Evolutionary conservation across 1,140 invertebrate genomes (phyloP).

Genomic region (Drosophila arawakana): DNA sequence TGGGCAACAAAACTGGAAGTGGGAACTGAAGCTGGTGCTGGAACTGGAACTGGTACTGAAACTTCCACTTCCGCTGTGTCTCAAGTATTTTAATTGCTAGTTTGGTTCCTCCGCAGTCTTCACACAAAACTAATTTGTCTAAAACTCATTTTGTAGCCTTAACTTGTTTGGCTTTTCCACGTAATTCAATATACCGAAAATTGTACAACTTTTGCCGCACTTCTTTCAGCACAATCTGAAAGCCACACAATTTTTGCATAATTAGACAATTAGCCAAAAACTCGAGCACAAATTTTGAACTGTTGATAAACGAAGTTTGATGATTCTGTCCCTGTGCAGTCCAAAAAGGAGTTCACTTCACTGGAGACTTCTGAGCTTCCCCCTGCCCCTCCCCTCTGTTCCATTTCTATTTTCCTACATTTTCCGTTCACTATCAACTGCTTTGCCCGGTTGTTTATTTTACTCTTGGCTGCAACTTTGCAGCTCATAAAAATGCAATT

Average conservation of each 20-base stretch:
- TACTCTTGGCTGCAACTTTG: conserved; percentile 29
- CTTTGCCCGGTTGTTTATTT: conserved; percentile 37
- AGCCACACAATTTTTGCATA: conserved; percentile 36
- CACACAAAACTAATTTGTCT: conserved; percentile 1
- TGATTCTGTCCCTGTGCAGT: not conserved
- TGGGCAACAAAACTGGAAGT: not conserved
- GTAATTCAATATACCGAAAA: conserved; percentile 39
- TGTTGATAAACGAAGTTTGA: conserved; percentile 29
- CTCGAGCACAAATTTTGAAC: conserved; percentile 4
- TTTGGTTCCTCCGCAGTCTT: not conserved
- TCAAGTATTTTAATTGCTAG: conserved; percentile 44
- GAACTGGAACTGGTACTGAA: conserved; percentile 8
- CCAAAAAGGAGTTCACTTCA: conserved; percentile 6
- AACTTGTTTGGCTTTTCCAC: conserved; percentile 4
- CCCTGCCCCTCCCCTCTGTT: too few relatives aligned
- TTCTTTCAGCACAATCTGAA: not conserved
- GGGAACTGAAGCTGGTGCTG: not conserved
- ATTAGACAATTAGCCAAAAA: conserved; percentile 39
- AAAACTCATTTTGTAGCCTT: conserved; percentile 29
- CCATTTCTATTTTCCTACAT: not conserved
- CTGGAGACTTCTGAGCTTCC: not conserved
- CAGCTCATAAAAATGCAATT: conserved; percentile 44
- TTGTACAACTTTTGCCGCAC: conserved; percentile 16
- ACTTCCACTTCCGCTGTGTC: conserved; percentile 30
- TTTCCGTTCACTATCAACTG: conserved; percentile 3